Conservation (phyloP, 1,140 invertebrate species). For the Brachystomella parvula region DNA sequence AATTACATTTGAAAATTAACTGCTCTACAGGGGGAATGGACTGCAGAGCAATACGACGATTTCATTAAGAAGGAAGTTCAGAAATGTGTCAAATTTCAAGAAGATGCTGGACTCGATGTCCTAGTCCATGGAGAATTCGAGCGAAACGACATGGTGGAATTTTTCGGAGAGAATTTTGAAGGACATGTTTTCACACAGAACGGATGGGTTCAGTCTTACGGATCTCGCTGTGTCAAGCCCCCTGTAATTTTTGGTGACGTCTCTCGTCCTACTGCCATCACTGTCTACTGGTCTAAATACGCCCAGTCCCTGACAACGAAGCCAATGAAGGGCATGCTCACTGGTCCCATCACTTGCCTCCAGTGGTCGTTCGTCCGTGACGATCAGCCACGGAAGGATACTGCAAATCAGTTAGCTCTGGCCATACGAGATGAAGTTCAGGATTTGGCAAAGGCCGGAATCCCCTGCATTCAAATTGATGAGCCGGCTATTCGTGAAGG, state of each 20-base stretch:
- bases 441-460: background rate
- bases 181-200: background rate
- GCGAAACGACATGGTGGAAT: slow-evolving; percentile 8
- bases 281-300: background rate
- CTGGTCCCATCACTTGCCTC: background rate
- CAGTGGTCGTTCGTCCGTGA: background rate
- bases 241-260: background rate
- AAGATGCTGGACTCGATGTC: background rate
- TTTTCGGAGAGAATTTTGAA: background rate
- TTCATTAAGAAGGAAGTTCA: background rate
- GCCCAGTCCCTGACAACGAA: background rate
- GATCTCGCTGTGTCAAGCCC: background rate
- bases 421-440: background rate
- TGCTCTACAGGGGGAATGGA: background rate
- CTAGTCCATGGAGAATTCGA: slow-evolving; percentile 2
- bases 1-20: too few species aligned
- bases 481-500: background rate
- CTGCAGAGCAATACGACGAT: background rate
- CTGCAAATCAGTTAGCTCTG: background rate
- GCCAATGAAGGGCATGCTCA: background rate
- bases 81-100: background rate
- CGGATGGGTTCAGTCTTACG: slow-evolving; percentile 2
- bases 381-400: background rate
- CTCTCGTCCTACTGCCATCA: background rate
- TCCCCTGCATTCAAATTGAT: background rate